Conservation (phyloP, 1,140 invertebrate genomes). For the Tetragnatha versicolor region DNA sequence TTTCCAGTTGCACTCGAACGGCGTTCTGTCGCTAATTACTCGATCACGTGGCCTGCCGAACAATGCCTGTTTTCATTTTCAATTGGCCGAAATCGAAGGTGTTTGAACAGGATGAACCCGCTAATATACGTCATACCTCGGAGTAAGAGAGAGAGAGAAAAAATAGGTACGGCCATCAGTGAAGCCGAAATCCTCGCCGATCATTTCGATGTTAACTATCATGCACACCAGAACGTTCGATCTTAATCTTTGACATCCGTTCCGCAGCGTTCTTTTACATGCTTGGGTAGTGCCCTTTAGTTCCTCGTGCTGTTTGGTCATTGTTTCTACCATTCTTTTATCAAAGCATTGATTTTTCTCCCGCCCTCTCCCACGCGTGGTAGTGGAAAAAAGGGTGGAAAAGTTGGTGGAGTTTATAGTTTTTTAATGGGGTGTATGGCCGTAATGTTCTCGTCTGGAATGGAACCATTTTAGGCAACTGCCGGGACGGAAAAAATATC, state of each 20-base stretch:
- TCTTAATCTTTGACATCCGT: conserved; percentile 35
- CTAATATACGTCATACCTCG: no score
- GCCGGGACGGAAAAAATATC: not conserved
- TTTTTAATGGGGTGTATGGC: conserved; percentile 1
- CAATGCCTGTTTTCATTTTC: conserved; percentile 9
- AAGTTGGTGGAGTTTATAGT: not conserved
- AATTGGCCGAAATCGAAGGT: not conserved
- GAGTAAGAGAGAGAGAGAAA: no score
- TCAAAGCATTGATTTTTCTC: conserved; percentile 8
- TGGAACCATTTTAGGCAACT: not conserved
- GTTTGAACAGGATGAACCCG: not conserved
- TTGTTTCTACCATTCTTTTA: conserved; percentile 32
- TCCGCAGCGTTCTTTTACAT: conserved; percentile 33
- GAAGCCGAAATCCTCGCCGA: conserved; percentile 20
- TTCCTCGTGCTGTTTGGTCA: conserved; percentile 40
- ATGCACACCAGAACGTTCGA: no score
- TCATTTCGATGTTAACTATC: no score
- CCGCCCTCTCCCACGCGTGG: not conserved
- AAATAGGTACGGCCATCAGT: not conserved
- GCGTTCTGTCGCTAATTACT: not conserved
- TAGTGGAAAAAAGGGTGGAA: not conserved
- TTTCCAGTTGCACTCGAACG: no score
- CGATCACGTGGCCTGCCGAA: not conserved
- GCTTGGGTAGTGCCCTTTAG: conserved; percentile 33
- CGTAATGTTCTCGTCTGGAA: not conserved